Conservation (phyloP, 2,113 vertebrate genomes). For the Etia nguti region DNA sequence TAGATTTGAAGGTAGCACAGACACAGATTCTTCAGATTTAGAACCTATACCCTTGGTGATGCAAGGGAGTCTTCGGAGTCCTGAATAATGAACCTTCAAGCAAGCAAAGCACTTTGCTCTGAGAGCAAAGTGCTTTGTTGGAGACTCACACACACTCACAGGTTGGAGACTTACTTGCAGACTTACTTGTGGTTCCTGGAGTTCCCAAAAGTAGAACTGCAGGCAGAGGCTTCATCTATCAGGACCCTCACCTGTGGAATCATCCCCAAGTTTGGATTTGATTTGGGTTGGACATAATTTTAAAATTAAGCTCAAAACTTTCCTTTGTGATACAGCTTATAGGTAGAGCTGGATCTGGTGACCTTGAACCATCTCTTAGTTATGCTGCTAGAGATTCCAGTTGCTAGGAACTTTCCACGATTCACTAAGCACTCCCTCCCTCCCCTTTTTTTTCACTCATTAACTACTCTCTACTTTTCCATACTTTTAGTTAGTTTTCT, state of each 20-base stretch:
- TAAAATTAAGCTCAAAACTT: neutral
- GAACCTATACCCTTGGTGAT: neutral
- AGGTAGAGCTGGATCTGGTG: neutral
- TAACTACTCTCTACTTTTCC: neutral
- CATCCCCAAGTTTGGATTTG: neutral
- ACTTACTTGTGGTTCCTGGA: neutral
- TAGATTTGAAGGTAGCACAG: neutral
- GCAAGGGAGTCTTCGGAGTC: neutral
- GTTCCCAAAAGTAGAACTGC: neutral
- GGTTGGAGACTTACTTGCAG: neutral
- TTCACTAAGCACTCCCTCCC: neutral
- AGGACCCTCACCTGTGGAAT: neutral
- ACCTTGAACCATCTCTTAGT: neutral
- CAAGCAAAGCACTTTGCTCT: too few relatives aligned
- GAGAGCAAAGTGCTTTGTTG: too few relatives aligned
- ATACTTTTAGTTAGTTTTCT: neutral
- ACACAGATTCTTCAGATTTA: neutral
- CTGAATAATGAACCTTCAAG: neutral
- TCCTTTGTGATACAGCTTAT: neutral
- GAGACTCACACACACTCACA: neutral
- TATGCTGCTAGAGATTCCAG: neutral
- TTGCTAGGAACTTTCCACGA: neutral
- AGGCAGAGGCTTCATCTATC: neutral
- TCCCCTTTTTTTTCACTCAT: neutral
- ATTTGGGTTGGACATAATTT: fast-evolving